Conservation (phyloP, 2,797 vertebrate species). For the Chiroxiphia lanceolata region DNA sequence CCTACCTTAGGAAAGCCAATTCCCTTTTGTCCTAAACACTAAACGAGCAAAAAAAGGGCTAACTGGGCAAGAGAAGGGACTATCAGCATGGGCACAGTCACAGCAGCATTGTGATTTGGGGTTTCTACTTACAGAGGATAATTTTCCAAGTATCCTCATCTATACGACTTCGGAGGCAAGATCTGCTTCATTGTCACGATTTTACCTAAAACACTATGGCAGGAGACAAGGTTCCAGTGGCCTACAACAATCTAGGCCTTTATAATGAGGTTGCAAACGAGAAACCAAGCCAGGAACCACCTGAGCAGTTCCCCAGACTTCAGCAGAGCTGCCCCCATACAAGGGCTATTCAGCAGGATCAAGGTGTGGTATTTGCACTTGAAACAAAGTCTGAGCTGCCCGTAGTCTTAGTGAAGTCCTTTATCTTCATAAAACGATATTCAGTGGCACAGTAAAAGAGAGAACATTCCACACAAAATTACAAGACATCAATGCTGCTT, state of each 20-base stretch:
- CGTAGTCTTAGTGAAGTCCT: not conserved
- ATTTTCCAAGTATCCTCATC: not conserved
- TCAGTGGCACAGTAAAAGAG: not conserved
- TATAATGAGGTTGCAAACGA: not conserved
- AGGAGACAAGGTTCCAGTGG: accelerated
- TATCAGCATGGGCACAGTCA: not conserved
- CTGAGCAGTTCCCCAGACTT: not conserved
- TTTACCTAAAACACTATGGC: not conserved
- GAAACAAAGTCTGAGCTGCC: constrained; percentile 12
- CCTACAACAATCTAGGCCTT: not conserved
- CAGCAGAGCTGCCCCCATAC: not conserved
- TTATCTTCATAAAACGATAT: not conserved
- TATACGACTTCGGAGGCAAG: not conserved
- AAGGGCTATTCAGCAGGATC: not conserved
- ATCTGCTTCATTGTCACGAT: not conserved
- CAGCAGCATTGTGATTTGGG: not conserved
- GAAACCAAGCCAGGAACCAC: not conserved
- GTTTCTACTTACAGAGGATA: not conserved
- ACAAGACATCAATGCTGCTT: not conserved
- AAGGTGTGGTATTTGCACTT: not conserved
- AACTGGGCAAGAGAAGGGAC: not conserved
- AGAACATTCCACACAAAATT: constrained; percentile 15
- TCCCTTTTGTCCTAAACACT: not conserved
- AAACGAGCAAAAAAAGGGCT: not conserved
- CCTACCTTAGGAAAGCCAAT: not conserved